Percentiles rank a stretch among this genome's conserved stretches.
phyloP scores from a whole-genome alignment of 2,888 invertebrate genomes.

The Plusia festucae region DNA sequence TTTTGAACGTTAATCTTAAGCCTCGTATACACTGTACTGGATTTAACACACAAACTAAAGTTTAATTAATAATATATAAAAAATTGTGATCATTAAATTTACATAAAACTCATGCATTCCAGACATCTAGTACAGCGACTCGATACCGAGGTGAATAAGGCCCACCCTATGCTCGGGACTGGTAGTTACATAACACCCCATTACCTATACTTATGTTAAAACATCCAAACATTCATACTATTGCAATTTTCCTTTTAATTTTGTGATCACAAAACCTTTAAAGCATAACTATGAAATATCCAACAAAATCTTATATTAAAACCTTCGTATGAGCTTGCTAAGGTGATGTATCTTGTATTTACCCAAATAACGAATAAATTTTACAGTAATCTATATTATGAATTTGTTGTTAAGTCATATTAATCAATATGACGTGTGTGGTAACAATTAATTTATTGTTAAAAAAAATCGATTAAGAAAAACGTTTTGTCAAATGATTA shows the following conservation, averaged over 20 bases:
- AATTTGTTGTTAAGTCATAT: too few species aligned
- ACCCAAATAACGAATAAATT: too few species aligned
- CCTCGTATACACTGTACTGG: constrained; percentile 41
- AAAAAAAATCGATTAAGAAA: background rate
- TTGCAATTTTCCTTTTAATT: background rate
- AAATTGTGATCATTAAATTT: constrained; percentile 32
- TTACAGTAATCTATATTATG: too few species aligned
- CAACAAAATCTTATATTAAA: background rate
- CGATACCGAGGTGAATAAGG: constrained; percentile 34
- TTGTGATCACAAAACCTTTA: background rate
- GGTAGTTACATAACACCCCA: background rate
- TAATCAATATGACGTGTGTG: too few species aligned
- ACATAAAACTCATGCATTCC: constrained; percentile 7
- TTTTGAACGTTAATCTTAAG: constrained; percentile 40
- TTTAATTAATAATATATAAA: constrained; percentile 2
- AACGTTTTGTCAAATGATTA: background rate
- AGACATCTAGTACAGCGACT: constrained; percentile 36
- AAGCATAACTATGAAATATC: background rate
- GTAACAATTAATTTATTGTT: too few species aligned
- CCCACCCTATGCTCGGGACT: constrained; percentile 5
- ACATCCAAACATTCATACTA: background rate
- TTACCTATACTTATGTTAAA: too few species aligned
- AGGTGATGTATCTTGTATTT: background rate
- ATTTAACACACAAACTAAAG: constrained; percentile 20
- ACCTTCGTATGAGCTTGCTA: background rate